Evolutionary conservation across 2,888 invertebrate genomes (phyloP).

Genomic region (Ectemnius cavifrons): DNA sequence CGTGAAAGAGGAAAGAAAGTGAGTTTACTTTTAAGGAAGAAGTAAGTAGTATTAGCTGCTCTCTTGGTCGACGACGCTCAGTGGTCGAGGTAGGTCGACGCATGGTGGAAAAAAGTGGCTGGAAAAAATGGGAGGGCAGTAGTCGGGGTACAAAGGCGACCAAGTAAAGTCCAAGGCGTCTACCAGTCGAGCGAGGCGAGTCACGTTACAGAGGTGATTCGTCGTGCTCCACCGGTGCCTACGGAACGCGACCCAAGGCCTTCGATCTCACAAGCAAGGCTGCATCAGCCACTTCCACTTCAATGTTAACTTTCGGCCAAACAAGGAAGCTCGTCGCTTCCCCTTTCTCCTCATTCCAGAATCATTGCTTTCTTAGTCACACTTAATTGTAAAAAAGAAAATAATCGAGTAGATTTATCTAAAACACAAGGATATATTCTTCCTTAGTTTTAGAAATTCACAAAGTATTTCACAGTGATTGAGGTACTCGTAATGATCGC

Average conservation of each 20-base stretch:
- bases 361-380: too few relatives aligned
- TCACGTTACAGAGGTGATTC: conserved; percentile 37
- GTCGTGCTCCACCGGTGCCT: conserved; percentile 28
- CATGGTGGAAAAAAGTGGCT: neutral
- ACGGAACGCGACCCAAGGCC: conserved; percentile 26
- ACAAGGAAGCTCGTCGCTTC: neutral
- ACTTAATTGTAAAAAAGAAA: too few relatives aligned
- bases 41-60: too few relatives aligned
- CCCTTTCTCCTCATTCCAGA: neutral
- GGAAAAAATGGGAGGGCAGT: conserved; percentile 8
- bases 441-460: too few relatives aligned
- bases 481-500: too few relatives aligned
- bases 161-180: conserved; percentile 26
- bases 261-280: neutral
- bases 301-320: neutral
- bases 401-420: too few relatives aligned
- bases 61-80: too few relatives aligned
- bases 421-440: too few relatives aligned
- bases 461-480: too few relatives aligned
- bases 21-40: too few relatives aligned
- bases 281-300: neutral
- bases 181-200: conserved; percentile 25
- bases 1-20: too few relatives aligned
- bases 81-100: neutral
- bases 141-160: conserved; percentile 18